Percentiles rank a stretch among this genome's conserved stretches.
phyloP scores from a whole-genome alignment of 2,888 invertebrate species.

The Anodontia alba region DNA sequence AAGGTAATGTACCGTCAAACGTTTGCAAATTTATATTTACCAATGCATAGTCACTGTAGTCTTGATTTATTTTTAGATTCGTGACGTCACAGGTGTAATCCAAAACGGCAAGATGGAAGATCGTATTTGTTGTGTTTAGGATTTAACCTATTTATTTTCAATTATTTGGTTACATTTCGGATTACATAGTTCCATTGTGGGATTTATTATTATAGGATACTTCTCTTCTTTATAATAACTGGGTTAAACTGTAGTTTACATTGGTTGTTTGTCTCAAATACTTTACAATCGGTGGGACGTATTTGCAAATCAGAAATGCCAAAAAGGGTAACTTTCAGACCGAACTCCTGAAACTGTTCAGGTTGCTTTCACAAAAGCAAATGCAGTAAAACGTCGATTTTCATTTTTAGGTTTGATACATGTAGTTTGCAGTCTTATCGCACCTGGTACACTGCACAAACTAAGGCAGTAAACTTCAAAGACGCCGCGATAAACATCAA shows the following conservation, averaged over 20 bases:
- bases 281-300: no score
- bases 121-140: constrained; percentile 12
- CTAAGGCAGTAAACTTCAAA: constrained; percentile 31
- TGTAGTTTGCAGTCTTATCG: no score
- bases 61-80: constrained; percentile 43
- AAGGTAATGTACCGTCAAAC: no score
- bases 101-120: constrained; percentile 58
- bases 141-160: constrained; percentile 6
- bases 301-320: no score
- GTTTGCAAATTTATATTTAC: no score
- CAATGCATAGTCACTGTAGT: not conserved
- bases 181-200: not conserved
- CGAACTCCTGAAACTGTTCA: no score
- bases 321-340: no score
- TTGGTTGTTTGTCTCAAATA: not conserved
- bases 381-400: no score
- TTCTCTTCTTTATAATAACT: not conserved
- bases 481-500: constrained; percentile 38
- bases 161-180: not conserved
- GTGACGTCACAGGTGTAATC: constrained; percentile 58
- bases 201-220: not conserved
- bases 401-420: no score
- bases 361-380: no score
- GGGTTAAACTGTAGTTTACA: not conserved
- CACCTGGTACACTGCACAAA: no score